These are phyloP conservation scores for Drosophila fungiperda DNA, from an alignment of 2,888 invertebrate species.

Conservation along the genomic window DNA sequence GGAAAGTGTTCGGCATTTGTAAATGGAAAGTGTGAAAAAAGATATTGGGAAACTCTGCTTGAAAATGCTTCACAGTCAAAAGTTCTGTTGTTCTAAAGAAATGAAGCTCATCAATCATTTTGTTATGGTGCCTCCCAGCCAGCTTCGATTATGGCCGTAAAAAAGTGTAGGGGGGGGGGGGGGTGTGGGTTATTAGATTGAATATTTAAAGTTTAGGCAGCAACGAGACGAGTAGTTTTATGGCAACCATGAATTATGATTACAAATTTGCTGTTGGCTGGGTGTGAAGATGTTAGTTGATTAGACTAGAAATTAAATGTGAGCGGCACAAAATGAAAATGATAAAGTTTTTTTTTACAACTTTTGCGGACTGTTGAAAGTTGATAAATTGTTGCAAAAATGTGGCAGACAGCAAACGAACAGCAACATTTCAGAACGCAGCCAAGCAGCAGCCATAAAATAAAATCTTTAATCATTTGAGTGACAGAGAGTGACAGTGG, in stretches of 20 bases:
- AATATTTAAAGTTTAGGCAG: slow-evolving; percentile 64
- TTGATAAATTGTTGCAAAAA: slow-evolving; percentile 78
- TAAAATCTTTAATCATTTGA: slow-evolving; percentile 79
- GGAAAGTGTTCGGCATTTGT: not conserved
- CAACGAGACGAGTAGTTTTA: slow-evolving; percentile 40
- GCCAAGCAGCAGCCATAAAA: slow-evolving; percentile 68
- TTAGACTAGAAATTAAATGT: slow-evolving; percentile 79
- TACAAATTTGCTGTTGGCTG: slow-evolving; percentile 51
- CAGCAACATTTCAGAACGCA: slow-evolving; percentile 29
- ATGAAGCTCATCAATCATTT: slow-evolving; percentile 68
- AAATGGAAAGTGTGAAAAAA: slow-evolving; percentile 2
- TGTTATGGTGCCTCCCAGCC: slow-evolving; percentile 29
- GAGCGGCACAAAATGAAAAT: slow-evolving; percentile 42
- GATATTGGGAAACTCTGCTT: not conserved
- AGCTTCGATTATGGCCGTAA: slow-evolving; percentile 52
- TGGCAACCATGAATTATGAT: slow-evolving; percentile 60
- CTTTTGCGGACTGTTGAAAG: slow-evolving; percentile 64
- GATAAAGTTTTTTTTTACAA: slow-evolving; percentile 73
- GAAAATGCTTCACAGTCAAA: not conserved
- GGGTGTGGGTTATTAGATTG: slow-evolving; percentile 36
- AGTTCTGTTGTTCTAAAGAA: slow-evolving; percentile 4
- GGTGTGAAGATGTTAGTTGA: slow-evolving; percentile 55
- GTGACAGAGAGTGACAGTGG: slow-evolving; percentile 77
- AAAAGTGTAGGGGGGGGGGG: not conserved
- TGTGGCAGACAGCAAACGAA: slow-evolving; percentile 49